A percentile compares a stretch with the other conserved stretches of the same genome.
Conservation (phyloP, 2,888 invertebrate genomes). For the Drosophila macrospina region DNA sequence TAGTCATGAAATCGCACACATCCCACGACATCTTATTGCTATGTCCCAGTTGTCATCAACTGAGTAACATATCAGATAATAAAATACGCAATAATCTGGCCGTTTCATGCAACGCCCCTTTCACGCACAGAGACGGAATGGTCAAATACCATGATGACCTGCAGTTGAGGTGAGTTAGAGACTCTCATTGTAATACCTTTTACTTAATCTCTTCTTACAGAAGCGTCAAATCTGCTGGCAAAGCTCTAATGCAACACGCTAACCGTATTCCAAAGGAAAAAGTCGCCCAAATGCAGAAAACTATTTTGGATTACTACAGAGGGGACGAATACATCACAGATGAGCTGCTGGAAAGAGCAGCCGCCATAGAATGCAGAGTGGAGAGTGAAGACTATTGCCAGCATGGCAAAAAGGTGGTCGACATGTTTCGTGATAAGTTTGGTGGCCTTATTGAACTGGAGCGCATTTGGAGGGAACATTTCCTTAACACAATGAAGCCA, state of each 20-base stretch:
- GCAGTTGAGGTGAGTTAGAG: constrained; percentile 71
- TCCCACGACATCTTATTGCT: constrained; percentile 92
- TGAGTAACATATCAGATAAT: constrained; percentile 89
- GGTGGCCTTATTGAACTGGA: constrained; percentile 90
- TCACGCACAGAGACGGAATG: constrained; percentile 83
- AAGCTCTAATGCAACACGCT: constrained; percentile 86
- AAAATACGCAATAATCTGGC: constrained; percentile 88
- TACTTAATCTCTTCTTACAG: constrained; percentile 69
- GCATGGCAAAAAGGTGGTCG: constrained; percentile 88
- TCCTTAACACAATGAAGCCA: constrained; percentile 90
- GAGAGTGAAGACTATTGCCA: constrained; percentile 86
- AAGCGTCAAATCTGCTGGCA: constrained; percentile 87
- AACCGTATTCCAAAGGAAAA: constrained; percentile 87
- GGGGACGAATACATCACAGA: constrained; percentile 85
- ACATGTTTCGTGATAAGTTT: constrained; percentile 86
- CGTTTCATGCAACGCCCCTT: constrained; percentile 88
- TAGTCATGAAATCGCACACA: constrained; percentile 91
- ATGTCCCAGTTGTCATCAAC: constrained; percentile 90
- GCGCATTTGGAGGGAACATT: constrained; percentile 91
- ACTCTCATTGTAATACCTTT: constrained; percentile 7
- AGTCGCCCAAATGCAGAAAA: constrained; percentile 85
- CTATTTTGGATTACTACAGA: constrained; percentile 86
- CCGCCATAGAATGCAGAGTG: constrained; percentile 86
- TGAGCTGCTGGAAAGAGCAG: constrained; percentile 86
- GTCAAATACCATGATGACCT: constrained; percentile 84